Base-by-base conservation (phyloP, 2,113 vertebrate genomes). In the Lepus timidus region DNA sequence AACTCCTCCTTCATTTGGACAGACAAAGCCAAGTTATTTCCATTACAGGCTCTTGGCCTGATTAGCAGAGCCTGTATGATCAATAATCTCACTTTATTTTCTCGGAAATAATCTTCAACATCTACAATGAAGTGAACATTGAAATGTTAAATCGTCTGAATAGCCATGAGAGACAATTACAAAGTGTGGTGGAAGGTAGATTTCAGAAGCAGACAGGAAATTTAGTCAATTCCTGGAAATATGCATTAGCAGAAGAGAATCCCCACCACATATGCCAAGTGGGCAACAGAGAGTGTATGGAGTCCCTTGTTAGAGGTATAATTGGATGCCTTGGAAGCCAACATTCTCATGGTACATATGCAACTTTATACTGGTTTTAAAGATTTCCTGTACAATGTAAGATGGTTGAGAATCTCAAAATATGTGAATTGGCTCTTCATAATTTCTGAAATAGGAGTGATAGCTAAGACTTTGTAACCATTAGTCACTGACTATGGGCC, bases 321-420 rank as follows among this genome's bases (percentile, higher is more conserved):
- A 27, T 70, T 76, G 68, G 22, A 11, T 36, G 39, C 64, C 19
- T 74, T 89, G 8, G 39, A 78, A 87, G 58, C n/a, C 23, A 61
- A 55, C 39, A 68, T 71, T 81, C 55, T 75, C 5, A 2, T 55
- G 19, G 9, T 52, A 68, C 12, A 83, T 31, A 44, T 52, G 31
- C 25, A 78, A 71, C 52, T 88, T 74, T 83, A 61, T 36, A 20
- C 51, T 80, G 8, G 1, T 84, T 94, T 81, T 61, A 52, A 85
- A 64, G 62, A 87, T n/a, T 49, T 78, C 33, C 82, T 87, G 49
- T 68, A 51, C 83, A 85, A 71, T 20, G 16, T 71, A 31, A 75
- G 33, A n/a, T 93, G 62, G 20, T 58, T 90, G 25, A 49, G 44
- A 86, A 81, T 71, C 55, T 64, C 68, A 90, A 81, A 90, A 36